A percentile compares a stretch with the other conserved stretches of the same genome.
Conservation (phyloP, 2,113 vertebrate species). For the Hippoglossus stenolepis region DNA sequence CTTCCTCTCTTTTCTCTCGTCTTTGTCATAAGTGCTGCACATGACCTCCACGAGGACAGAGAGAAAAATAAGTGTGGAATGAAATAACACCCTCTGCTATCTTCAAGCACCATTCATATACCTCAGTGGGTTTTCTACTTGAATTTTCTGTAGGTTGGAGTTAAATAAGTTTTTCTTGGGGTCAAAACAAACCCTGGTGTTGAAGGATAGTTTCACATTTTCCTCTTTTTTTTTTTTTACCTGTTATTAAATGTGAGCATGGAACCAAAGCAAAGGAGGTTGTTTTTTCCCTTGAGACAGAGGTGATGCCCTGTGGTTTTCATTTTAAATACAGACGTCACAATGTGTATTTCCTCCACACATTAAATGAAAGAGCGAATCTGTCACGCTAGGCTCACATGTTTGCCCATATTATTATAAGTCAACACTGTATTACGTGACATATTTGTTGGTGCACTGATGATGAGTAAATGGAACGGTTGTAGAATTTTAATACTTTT, state of each 20-base stretch:
- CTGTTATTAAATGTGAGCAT: not conserved
- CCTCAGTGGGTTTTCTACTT: slow-evolving; percentile 12
- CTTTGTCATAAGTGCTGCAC: slow-evolving; percentile 25
- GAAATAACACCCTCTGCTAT: not conserved
- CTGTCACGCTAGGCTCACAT: not conserved
- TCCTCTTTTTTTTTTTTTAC: not conserved
- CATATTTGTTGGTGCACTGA: no score
- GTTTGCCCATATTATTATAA: no score
- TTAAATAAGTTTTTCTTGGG: not conserved
- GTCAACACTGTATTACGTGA: no score
- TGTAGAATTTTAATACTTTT: no score
- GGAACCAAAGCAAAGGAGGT: not conserved
- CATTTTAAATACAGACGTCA: not conserved
- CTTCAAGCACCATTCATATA: slow-evolving; percentile 1
- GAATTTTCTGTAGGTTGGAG: not conserved
- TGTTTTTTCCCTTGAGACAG: no score
- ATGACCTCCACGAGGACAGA: slow-evolving; percentile 10
- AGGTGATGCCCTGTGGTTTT: not conserved
- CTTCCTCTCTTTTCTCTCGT: not conserved
- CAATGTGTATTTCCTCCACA: not conserved
- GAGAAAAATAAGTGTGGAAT: not conserved
- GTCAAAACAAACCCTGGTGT: not conserved
- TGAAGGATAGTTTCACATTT: no score
- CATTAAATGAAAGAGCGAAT: not conserved
- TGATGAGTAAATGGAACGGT: no score